Base-by-base conservation (phyloP, 35 echinoderm and acorn worm species). In the Holothuria glaberrima region DNA sequence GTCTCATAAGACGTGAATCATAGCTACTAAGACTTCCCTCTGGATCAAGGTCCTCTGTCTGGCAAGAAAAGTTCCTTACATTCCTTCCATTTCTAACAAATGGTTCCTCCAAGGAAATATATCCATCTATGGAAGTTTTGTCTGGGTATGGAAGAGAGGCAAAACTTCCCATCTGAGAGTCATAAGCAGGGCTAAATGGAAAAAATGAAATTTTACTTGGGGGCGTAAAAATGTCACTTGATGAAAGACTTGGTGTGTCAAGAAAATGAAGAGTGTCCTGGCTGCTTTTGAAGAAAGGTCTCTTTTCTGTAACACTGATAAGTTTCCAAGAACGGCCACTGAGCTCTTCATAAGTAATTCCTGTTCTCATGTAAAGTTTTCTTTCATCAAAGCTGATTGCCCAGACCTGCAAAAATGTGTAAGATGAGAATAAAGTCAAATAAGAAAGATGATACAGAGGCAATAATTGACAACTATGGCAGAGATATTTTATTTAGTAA, bases 251-350 rank as follows among this genome's bases (percentile, higher is more conserved):
- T 0, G 52, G 54, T 3, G 80, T 31, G 17, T 84, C 80, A 25
- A 17, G 25, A 16, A 38, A 84, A 22, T 84, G 31, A 16, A 87
- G 33, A n/a, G 84, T 90, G 19, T 82, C 60, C 9, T 86, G 82
- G 81, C 81, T 61, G 7, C 59, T 67, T 56, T 36, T 36, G 32
- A 76, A 58, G 17, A 22, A 46, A 57, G 56, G 45, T 22, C 83
- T 84, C 36, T 85, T 92, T 5, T 90, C 88, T 10, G 57, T 79
- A 1, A 95, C 61, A 46, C 87, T 87, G 31, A 96, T 90, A 24
- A 66, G 65, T 73, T 96, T 96, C 97, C 97, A 99, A 12, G 64
- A 75, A 13, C 93, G 52, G 12, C 93, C 97, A 26, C 91, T 93
- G 9, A 92, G 97, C 66, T 99, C 97, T 58, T 90, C 88, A 21